Conservation (phyloP, 2,888 invertebrate genomes). For the Ennomos quercinarius region DNA sequence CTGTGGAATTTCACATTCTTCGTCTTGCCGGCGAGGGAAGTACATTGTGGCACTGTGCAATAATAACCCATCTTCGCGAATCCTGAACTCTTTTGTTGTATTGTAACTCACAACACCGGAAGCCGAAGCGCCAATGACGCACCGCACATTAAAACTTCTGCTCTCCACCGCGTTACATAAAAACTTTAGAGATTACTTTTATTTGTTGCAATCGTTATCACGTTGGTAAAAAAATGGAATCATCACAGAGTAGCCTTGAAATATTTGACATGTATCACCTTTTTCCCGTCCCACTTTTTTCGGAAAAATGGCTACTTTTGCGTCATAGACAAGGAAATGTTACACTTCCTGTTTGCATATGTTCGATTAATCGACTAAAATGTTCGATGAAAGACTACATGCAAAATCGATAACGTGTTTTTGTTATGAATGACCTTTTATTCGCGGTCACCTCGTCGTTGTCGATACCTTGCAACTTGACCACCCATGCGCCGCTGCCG, state of each 20-base stretch:
- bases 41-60: conserved; percentile 83
- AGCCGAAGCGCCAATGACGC: conserved; percentile 41
- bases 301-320: conserved; percentile 60
- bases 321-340: conserved; percentile 52
- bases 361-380: conserved; percentile 42
- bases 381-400: no score
- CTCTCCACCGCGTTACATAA: conserved; percentile 41
- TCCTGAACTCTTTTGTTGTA: conserved; percentile 56
- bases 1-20: conserved; percentile 83
- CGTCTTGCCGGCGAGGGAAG: conserved; percentile 83
- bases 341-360: conserved; percentile 32
- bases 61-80: conserved; percentile 79
- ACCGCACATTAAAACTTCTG: conserved; percentile 54
- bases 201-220: conserved; percentile 78
- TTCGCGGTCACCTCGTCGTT: no score
- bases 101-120: conserved; percentile 46
- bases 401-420: no score
- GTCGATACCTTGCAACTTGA: no score
- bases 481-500: no score
- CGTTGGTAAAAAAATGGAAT: conserved; percentile 80
- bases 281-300: conserved; percentile 75
- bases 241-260: conserved; percentile 83
- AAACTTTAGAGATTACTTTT: conserved; percentile 49
- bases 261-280: conserved; percentile 83
- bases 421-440: no score